Base-by-base conservation (phyloP, 2,113 vertebrate species). In the Vulpes vulpes region DNA sequence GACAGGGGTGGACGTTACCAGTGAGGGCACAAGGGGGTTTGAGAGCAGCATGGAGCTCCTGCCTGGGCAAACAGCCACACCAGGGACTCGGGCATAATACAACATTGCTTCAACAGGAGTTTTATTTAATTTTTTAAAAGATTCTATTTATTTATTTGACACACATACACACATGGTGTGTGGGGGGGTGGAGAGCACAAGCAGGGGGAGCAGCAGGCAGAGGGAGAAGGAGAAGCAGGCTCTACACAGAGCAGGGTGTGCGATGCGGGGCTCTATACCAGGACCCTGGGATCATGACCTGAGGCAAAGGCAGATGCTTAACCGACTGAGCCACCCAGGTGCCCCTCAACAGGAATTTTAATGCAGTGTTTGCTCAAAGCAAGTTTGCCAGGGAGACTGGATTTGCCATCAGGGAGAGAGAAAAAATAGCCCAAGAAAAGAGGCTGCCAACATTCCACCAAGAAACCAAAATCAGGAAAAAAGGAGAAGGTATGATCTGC, bases 391-490 rank as follows among this genome's bases (percentile, higher is more conserved):
- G 80, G 55, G 89, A 97, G 32, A 35, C 88, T 91, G 82, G 91
- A 60, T 97, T 98, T 98, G 83, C 97, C 97, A 96, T 97, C 69
- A 22, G 35, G 25, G 65, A 55, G 65, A 96, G 22, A 65, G 19
- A 89, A 65, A 90, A 94, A 95, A 87, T 57, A 94, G 94, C 74
- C 82, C 84, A 83, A 87, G 89, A 97, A 71, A 51, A 97, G 69
- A 94, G 91, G 82, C 95, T 97, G 96, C 91, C 96, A 93, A 81
- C 96, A 96, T 98, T 98, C 98, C 83, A 94, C 94, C 4, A 35
- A 97, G 96, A 98, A 96, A 88, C 9, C 22, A 35, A 82, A 78
- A 88, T 89, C 14, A 57, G 82, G 91, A 59, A 49, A 25, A 85
- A 80, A 32, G 59, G 30, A 30, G 30, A 38, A 16, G 22, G 38